Evolutionary conservation across 2,113 vertebrate genomes (phyloP).

Genomic region (Gallinago jamesoni): DNA sequence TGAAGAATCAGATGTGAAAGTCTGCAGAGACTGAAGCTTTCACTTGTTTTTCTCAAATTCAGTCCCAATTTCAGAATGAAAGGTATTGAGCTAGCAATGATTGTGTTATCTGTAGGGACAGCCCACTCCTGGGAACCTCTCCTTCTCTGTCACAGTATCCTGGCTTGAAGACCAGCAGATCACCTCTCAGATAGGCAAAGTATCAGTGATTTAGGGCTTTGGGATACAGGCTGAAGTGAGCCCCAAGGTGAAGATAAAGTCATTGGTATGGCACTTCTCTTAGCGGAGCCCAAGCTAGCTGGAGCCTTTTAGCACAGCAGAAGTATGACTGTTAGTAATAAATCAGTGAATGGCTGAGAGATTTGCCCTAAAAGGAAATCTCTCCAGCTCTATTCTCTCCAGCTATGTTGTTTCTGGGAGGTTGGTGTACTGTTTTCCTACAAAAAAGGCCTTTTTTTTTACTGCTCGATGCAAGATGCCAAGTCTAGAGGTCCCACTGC

Average conservation of each 20-base stretch:
- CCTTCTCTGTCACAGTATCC: not conserved
- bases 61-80: not conserved
- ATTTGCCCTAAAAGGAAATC: constrained; percentile 61
- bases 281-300: not conserved
- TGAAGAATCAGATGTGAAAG: not conserved
- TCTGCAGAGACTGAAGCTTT: not conserved
- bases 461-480: not conserved
- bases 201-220: not conserved
- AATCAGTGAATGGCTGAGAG: constrained; percentile 44
- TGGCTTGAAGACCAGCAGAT: not conserved
- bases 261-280: not conserved
- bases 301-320: not conserved
- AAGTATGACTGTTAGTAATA: constrained; percentile 46
- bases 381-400: constrained; percentile 10
- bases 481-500: constrained; percentile 11
- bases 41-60: not conserved
- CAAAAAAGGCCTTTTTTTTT: not conserved
- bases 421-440: constrained; percentile 23
- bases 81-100: not conserved
- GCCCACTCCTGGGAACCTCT: not conserved
- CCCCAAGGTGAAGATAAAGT: not conserved
- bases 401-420: constrained; percentile 30
- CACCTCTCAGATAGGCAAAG: not conserved
- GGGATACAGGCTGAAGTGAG: not conserved
- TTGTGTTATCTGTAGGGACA: not conserved